A percentile compares a stretch with the other conserved stretches of the same genome.
Evolutionary conservation across 2,113 vertebrate genomes (phyloP).

Genomic region (Pantherophis guttatus): DNA sequence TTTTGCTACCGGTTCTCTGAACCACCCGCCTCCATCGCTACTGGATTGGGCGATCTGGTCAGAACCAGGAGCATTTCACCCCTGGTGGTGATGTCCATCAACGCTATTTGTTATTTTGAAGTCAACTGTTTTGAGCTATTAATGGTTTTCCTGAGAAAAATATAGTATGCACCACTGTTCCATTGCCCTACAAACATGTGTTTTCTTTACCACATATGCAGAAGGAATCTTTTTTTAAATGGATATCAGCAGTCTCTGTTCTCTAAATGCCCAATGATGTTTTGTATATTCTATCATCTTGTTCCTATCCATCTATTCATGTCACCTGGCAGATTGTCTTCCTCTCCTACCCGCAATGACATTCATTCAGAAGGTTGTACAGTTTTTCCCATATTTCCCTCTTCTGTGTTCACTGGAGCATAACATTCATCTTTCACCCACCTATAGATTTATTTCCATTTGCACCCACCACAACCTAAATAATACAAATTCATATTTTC

Average conservation of each 20-base stretch:
- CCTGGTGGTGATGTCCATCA: neutral
- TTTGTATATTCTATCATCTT: neutral
- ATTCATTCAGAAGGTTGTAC: neutral
- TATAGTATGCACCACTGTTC: neutral
- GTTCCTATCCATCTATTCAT: neutral
- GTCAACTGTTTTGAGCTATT: neutral
- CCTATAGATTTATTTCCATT: neutral
- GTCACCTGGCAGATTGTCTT: neutral
- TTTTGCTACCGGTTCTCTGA: too few relatives aligned
- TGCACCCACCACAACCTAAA: neutral
- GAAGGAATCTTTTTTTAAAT: neutral
- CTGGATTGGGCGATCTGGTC: too few relatives aligned
- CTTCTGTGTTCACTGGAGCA: neutral
- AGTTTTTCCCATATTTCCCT: neutral
- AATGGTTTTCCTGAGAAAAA: neutral
- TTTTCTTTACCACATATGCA: neutral
- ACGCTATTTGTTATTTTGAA: neutral
- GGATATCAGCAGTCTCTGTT: neutral
- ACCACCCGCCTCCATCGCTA: too few relatives aligned
- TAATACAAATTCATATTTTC: neutral
- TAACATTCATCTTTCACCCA: neutral
- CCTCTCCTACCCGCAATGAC: neutral
- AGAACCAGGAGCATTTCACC: too few relatives aligned
- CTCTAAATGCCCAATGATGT: neutral
- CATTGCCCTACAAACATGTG: neutral